A percentile compares a stretch with the other conserved stretches of the same genome.
Conservation (phyloP, 2,888 invertebrate genomes). For the Gasteruption jaculator region DNA sequence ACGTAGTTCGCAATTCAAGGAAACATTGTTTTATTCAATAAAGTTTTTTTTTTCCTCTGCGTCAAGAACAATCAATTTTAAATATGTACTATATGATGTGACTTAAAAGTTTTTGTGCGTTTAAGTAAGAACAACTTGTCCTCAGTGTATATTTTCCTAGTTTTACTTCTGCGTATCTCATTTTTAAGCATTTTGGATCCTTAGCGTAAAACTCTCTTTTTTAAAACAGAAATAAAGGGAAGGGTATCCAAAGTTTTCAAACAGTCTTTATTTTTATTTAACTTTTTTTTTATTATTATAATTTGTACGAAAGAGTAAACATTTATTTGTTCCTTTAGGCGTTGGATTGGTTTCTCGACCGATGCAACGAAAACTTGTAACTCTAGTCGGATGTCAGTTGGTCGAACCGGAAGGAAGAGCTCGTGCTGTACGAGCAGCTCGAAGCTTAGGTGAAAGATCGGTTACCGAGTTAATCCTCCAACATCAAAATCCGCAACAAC, state of each 20-base stretch:
- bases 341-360: conserved; percentile 70
- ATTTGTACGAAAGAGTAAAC: conserved; percentile 3
- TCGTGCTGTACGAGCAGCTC: conserved; percentile 74
- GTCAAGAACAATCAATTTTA: too few relatives aligned
- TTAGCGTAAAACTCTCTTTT: too few relatives aligned
- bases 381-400: conserved; percentile 87
- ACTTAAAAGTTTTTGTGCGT: too few relatives aligned
- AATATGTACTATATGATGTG: too few relatives aligned
- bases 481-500: conserved; percentile 93
- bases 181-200: too few relatives aligned
- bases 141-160: too few relatives aligned
- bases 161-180: too few relatives aligned
- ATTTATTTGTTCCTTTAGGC: conserved; percentile 25
- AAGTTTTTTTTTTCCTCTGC: too few relatives aligned
- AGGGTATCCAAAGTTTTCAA: background rate
- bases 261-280: background rate
- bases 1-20: too few relatives aligned
- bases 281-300: background rate
- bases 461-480: conserved; percentile 91
- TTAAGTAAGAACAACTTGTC: too few relatives aligned
- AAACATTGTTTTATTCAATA: too few relatives aligned
- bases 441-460: conserved; percentile 91
- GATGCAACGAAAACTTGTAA: conserved; percentile 93
- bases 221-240: background rate
- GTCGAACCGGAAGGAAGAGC: conserved; percentile 84